Conservation (phyloP, 2,113 vertebrate genomes). For the Pagrus major region DNA sequence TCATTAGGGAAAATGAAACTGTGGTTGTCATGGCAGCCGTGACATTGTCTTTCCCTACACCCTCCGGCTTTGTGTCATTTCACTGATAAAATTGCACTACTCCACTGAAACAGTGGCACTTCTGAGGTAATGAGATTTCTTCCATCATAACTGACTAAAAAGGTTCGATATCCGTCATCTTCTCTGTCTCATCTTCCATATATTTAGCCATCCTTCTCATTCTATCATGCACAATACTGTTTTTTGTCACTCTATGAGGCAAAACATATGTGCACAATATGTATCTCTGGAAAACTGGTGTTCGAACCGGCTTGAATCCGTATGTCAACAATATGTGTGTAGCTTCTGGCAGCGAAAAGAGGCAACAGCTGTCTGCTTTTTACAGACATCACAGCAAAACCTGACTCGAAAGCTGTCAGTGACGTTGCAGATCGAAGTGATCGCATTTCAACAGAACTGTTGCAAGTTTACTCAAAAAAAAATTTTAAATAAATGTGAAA, state of each 20-base stretch:
- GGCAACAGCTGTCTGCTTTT: neutral
- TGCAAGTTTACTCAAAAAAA: too few species aligned
- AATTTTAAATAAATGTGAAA: too few species aligned
- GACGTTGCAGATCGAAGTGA: too few species aligned
- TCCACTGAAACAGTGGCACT: neutral
- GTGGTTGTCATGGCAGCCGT: slow-evolving; percentile 29
- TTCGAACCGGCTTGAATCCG: neutral
- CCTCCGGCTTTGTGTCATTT: neutral
- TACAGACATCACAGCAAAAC: neutral
- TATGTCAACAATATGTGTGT: neutral
- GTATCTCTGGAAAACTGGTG: neutral
- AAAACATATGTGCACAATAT: neutral
- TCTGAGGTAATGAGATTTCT: slow-evolving; percentile 12
- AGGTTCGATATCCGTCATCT: neutral
- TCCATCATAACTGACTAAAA: neutral
- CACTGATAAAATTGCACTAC: neutral
- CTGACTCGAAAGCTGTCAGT: too few species aligned
- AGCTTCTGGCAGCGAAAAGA: too few species aligned
- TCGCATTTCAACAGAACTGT: too few species aligned
- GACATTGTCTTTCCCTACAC: neutral
- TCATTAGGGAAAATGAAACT: slow-evolving; percentile 8
- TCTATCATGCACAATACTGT: neutral
- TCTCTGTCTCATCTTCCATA: neutral
- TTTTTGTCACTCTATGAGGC: neutral
- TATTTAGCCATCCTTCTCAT: neutral